Conservation (phyloP, 2,797 vertebrate genomes). For the Ctenosaura bakeri region DNA sequence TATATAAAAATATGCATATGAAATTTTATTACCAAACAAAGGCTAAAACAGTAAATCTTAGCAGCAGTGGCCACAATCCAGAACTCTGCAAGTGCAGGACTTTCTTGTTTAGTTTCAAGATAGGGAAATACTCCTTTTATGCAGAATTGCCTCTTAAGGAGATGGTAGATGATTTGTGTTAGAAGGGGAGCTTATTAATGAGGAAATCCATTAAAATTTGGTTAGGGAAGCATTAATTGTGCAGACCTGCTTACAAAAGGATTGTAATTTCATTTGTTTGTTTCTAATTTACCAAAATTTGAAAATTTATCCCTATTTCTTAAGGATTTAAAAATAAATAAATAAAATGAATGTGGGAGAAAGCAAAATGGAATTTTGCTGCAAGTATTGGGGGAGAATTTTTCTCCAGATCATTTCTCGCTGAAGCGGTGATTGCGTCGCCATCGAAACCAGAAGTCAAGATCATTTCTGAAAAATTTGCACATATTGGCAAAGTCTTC, state of each 20-base stretch:
- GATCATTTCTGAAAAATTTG: not conserved
- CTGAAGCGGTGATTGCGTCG: no score
- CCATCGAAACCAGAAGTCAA: no score
- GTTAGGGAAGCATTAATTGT: no score
- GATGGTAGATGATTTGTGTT: not conserved
- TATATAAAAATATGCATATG: not conserved
- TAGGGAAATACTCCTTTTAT: not conserved
- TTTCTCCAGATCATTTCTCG: not conserved
- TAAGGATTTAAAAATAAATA: no score
- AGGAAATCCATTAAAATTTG: not conserved
- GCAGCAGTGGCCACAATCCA: slow-evolving; percentile 27
- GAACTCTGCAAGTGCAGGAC: no score
- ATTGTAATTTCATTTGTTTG: no score
- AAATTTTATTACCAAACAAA: slow-evolving; percentile 51
- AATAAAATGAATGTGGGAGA: not conserved
- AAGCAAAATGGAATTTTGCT: not conserved
- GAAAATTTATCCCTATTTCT: no score
- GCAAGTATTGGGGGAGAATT: not conserved
- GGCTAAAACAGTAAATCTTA: slow-evolving; percentile 12
- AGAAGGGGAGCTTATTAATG: not conserved
- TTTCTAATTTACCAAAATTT: no score
- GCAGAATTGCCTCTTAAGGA: not conserved
- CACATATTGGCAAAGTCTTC: not conserved
- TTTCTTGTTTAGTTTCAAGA: not conserved
- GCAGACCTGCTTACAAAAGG: not conserved